Percentiles rank a stretch among this genome's conserved stretches.
phyloP scores from a whole-genome alignment of 1,140 invertebrate species.

The Acromyrmex charruanus region DNA sequence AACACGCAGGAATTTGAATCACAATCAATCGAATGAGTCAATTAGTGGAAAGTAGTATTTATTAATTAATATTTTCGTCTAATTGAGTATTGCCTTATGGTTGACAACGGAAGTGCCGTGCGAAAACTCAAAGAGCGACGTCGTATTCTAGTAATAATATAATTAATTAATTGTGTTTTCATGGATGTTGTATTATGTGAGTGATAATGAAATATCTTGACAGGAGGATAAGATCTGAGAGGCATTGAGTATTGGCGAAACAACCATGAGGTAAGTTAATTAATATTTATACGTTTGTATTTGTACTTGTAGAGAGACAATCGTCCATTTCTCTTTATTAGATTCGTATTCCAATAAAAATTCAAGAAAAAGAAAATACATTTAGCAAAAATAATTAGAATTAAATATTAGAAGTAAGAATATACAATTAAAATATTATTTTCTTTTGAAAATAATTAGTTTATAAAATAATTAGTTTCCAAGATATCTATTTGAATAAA shows the following conservation, averaged over 20 bases:
- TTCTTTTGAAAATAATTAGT: background rate
- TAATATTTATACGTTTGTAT: background rate
- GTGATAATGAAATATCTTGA: background rate
- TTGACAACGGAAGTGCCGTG: background rate
- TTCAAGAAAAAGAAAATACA: background rate
- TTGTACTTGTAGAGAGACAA: background rate
- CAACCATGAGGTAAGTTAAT: background rate
- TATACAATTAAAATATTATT: too few relatives aligned
- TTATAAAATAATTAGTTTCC: background rate
- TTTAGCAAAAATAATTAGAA: too few relatives aligned
- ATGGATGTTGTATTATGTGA: background rate
- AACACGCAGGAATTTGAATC: background rate
- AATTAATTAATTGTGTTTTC: constrained; percentile 2
- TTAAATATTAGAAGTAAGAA: too few relatives aligned
- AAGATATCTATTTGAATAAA: background rate
- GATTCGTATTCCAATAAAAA: background rate
- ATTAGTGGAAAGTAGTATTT: background rate
- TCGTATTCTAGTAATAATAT: background rate
- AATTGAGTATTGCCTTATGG: background rate
- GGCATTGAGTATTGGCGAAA: background rate
- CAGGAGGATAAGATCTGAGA: background rate
- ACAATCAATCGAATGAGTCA: background rate
- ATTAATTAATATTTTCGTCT: constrained; percentile 12
- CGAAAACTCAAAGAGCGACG: background rate
- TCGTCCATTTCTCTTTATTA: background rate